phyloP scores from a whole-genome alignment of 2,113 vertebrate genomes.

The Cygnus buccinator region DNA sequence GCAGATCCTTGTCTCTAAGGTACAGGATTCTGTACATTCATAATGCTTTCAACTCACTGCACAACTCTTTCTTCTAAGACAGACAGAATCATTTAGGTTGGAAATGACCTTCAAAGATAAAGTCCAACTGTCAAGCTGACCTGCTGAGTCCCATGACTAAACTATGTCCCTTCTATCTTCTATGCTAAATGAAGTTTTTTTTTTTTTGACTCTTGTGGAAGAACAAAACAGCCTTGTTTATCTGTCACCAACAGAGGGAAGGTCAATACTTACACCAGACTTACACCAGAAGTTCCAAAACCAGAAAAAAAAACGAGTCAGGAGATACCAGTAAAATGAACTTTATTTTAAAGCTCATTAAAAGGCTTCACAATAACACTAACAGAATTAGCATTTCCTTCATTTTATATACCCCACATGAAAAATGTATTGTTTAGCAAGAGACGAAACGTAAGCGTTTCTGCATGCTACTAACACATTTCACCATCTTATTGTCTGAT shows the following conservation, averaged over 20 bases:
- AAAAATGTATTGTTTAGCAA: conserved; percentile 70
- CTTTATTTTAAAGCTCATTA: conserved; percentile 84
- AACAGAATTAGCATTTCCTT: conserved; percentile 72
- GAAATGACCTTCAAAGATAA: not conserved
- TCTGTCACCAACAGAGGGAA: not conserved
- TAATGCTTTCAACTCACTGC: not conserved
- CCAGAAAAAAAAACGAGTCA: not conserved
- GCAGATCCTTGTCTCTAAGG: not conserved
- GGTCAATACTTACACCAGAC: not conserved
- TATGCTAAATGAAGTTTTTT: not conserved
- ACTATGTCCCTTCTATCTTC: not conserved
- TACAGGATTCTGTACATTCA: not conserved
- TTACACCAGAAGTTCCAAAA: not conserved
- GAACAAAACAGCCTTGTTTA: not conserved
- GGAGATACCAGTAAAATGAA: conserved; percentile 72
- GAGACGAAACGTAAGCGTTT: conserved; percentile 69
- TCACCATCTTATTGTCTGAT: conserved; percentile 61
- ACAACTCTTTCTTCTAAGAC: not conserved
- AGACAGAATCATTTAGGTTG: not conserved
- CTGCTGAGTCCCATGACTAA: not conserved
- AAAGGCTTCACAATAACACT: conserved; percentile 76
- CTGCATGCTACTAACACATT: conserved; percentile 79
- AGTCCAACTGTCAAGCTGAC: not conserved
- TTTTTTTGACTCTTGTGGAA: not conserved
- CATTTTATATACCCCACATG: conserved; percentile 62